Conservation (phyloP, 2,888 invertebrate species). For the Diplazon laetatorius region DNA sequence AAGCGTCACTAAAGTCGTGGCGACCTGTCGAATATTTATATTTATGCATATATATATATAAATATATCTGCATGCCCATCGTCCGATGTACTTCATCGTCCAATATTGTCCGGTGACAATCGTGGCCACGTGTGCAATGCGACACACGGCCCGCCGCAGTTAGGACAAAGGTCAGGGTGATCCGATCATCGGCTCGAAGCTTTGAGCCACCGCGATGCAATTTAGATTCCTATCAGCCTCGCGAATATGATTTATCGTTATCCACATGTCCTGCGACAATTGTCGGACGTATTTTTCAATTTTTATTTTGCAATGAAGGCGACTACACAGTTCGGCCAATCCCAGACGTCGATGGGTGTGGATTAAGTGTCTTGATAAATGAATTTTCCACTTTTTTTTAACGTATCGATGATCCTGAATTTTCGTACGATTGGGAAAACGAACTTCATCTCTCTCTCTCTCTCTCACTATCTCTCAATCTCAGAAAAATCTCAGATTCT, state of each 20-base stretch:
- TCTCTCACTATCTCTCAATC: too few species aligned
- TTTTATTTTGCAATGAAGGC: conserved; percentile 1
- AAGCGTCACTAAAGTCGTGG: neutral
- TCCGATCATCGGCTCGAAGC: neutral
- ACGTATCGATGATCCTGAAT: too few species aligned
- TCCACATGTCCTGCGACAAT: neutral
- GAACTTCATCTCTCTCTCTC: too few species aligned
- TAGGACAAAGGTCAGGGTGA: neutral
- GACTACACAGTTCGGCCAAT: too few species aligned
- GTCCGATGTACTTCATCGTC: neutral
- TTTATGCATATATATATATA: neutral
- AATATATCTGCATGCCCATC: neutral
- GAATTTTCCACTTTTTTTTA: too few species aligned
- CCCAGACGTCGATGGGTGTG: too few species aligned
- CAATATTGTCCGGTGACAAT: neutral
- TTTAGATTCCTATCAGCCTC: neutral
- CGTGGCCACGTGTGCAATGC: neutral
- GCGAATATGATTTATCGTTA: conserved; percentile 4
- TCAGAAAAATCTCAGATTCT: too few species aligned
- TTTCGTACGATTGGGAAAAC: too few species aligned
- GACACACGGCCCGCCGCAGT: neutral
- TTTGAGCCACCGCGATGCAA: neutral
- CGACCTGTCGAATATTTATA: too few species aligned
- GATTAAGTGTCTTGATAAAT: too few species aligned
- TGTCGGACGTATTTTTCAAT: neutral